Conservation (phyloP, 2,888 invertebrate genomes). For the Prosopocoilus inquinatus region DNA sequence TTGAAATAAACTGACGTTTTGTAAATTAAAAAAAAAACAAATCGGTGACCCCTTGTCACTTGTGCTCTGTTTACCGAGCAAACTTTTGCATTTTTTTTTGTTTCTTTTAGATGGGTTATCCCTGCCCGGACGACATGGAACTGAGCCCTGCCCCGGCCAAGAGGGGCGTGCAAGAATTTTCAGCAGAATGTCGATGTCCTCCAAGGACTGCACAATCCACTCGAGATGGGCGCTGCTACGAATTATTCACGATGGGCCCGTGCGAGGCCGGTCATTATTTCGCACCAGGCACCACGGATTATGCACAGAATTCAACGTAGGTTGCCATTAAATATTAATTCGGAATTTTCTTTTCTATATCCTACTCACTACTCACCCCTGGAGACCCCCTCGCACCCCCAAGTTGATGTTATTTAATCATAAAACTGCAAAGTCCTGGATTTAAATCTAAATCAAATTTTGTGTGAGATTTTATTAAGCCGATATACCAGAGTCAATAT, state of each 20-base stretch:
- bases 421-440: too few relatives aligned
- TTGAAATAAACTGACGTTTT: too few relatives aligned
- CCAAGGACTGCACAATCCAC: conserved; percentile 74
- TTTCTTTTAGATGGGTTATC: conserved; percentile 61
- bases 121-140: conserved; percentile 84
- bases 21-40: too few relatives aligned
- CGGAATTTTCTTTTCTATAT: too few relatives aligned
- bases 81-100: not conserved
- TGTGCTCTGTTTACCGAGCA: not conserved
- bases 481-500: too few relatives aligned
- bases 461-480: too few relatives aligned
- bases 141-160: conserved; percentile 61
- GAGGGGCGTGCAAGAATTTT: conserved; percentile 54
- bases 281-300: conserved; percentile 60
- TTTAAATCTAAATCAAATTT: too few relatives aligned
- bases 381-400: too few relatives aligned
- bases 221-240: conserved; percentile 68
- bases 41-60: too few relatives aligned
- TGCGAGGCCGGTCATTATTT: conserved; percentile 74
- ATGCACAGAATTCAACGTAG: conserved; percentile 27
- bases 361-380: too few relatives aligned
- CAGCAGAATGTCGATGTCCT: conserved; percentile 80
- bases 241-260: conserved; percentile 72
- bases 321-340: conserved; percentile 6
- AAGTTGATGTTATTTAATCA: too few relatives aligned